A percentile compares a stretch with the other conserved stretches of the same genome.
phyloP scores from a whole-genome alignment of 2,888 invertebrate genomes.

The Fissipunctia ypsillon region DNA sequence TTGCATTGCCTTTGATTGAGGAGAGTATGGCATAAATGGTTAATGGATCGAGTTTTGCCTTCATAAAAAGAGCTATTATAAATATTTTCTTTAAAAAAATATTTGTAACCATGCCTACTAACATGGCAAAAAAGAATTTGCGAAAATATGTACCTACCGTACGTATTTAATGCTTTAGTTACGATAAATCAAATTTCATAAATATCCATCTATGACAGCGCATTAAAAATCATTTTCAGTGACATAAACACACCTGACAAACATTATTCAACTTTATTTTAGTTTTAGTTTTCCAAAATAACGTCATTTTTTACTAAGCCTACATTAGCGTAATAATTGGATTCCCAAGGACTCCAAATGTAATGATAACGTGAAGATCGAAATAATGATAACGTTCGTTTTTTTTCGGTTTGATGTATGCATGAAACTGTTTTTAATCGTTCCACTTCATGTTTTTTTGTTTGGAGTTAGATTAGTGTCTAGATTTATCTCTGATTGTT shows the following conservation, averaged over 20 bases:
- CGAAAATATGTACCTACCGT: too few relatives aligned
- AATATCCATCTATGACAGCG: not conserved
- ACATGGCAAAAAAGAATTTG: too few relatives aligned
- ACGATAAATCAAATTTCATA: too few relatives aligned
- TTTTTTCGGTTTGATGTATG: slow-evolving; percentile 51
- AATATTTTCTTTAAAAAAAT: too few relatives aligned
- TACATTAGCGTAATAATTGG: slow-evolving; percentile 46
- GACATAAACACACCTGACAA: slow-evolving; percentile 15
- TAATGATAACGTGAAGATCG: slow-evolving; percentile 62
- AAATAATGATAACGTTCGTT: slow-evolving; percentile 51
- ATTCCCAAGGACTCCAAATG: slow-evolving; percentile 59
- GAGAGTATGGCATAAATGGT: not conserved
- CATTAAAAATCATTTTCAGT: too few relatives aligned
- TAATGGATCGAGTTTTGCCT: not conserved
- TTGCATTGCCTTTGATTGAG: not conserved
- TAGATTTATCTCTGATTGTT: slow-evolving; percentile 58
- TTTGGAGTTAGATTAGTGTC: slow-evolving; percentile 53
- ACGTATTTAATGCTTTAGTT: too few relatives aligned
- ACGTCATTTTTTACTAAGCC: slow-evolving; percentile 40
- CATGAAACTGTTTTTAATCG: slow-evolving; percentile 61
- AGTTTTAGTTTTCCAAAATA: not conserved
- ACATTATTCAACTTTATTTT: not conserved
- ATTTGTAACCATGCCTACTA: not conserved
- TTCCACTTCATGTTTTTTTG: slow-evolving; percentile 37
- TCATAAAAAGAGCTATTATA: not conserved